phyloP scores from a whole-genome alignment of 2,113 vertebrate species.

The Actenoides hombroni region DNA sequence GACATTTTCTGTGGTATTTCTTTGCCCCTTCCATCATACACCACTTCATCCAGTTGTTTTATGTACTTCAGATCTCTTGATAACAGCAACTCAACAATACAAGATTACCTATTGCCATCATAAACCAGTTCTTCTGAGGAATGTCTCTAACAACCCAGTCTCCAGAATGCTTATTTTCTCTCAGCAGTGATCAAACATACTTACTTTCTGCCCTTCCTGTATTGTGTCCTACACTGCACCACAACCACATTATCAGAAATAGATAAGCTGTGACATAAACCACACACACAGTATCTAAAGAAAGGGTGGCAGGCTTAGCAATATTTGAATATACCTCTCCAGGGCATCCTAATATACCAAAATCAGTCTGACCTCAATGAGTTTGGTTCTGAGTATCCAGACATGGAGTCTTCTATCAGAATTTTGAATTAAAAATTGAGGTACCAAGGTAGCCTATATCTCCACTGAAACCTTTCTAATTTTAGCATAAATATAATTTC shows the following conservation, averaged over 20 bases:
- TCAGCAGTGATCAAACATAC: background rate
- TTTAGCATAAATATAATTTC: background rate
- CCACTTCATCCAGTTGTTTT: background rate
- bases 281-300: background rate
- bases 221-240: background rate
- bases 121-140: background rate
- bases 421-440: background rate
- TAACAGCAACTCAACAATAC: background rate
- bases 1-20: background rate
- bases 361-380: background rate
- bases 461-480: background rate
- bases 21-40: background rate
- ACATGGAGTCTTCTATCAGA: background rate
- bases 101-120: background rate
- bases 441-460: background rate
- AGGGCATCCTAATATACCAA: background rate
- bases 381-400: background rate
- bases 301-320: background rate
- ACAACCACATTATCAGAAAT: background rate
- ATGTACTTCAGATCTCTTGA: background rate
- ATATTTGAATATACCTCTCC: background rate
- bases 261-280: background rate
- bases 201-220: background rate
- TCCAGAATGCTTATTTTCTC: background rate
- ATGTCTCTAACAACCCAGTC: background rate